Conservation (phyloP, 2,113 vertebrate genomes). For the Mugil cephalus region DNA sequence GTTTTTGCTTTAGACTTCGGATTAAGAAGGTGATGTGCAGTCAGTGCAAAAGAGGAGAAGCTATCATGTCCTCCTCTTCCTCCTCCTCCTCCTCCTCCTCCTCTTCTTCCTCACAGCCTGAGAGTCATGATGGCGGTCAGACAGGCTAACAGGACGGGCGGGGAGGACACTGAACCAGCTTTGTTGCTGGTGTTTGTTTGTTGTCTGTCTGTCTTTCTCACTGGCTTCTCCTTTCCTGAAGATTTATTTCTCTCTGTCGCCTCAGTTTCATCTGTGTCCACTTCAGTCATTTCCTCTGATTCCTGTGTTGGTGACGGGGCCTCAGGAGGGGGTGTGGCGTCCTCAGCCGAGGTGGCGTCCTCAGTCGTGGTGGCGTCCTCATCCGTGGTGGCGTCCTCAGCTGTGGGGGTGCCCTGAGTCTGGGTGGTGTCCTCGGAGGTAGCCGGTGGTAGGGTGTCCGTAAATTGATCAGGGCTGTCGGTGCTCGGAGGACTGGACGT, state of each 20-base stretch:
- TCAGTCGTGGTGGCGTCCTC: too few relatives aligned
- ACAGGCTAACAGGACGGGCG: slow-evolving; percentile 15
- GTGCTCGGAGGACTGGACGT: background rate
- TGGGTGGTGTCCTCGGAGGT: too few relatives aligned
- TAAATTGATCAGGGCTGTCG: background rate
- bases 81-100: slow-evolving; percentile 11
- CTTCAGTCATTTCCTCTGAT: too few relatives aligned
- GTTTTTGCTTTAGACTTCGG: background rate
- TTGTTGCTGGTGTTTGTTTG: background rate
- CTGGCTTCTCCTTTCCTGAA: fast-evolving
- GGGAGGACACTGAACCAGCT: background rate
- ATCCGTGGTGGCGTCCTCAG: too few relatives aligned
- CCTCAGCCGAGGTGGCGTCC: too few relatives aligned
- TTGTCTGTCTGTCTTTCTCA: background rate
- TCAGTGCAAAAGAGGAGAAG: slow-evolving; percentile 13
- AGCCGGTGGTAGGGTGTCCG: too few relatives aligned
- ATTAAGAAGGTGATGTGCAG: slow-evolving; percentile 29
- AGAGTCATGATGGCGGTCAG: slow-evolving; percentile 41
- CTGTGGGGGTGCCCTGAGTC: background rate
- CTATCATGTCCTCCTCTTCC: background rate
- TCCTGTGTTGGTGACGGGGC: background rate
- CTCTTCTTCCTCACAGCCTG: slow-evolving; percentile 53
- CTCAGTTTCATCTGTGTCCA: background rate
- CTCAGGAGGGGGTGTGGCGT: background rate
- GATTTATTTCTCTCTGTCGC: background rate